Evolutionary conservation across 37 sponge, comb jelly and placozoan species (phyloP).

Genomic region (Haliclona indistincta): DNA sequence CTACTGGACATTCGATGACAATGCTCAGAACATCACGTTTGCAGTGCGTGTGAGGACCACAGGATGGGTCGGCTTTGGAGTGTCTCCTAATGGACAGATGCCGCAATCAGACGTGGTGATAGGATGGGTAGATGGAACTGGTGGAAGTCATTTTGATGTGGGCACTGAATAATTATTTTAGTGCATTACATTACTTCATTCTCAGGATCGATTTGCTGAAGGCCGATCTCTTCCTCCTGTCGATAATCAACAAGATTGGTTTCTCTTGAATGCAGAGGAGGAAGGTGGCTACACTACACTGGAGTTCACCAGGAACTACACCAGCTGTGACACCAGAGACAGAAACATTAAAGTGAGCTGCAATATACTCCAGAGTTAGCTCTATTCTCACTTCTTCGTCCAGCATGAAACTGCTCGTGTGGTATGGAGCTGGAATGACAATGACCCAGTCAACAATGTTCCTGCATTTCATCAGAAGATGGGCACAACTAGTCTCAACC

Average conservation of each 20-base stretch:
- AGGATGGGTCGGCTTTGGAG: slow-evolving; percentile 45
- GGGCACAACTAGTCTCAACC: slow-evolving; percentile 30
- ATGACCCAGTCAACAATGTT: background rate
- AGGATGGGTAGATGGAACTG: slow-evolving; percentile 36
- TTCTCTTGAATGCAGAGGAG: slow-evolving; percentile 36
- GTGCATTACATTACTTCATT: background rate
- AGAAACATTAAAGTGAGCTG: slow-evolving; percentile 5
- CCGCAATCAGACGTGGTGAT: slow-evolving; percentile 43
- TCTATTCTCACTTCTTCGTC: background rate
- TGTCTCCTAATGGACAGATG: slow-evolving; percentile 45
- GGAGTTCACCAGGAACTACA: slow-evolving; percentile 51
- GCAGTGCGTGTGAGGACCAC: slow-evolving; percentile 37
- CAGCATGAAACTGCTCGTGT: slow-evolving; percentile 38
- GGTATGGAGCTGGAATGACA: slow-evolving; percentile 29
- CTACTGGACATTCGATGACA: slow-evolving; percentile 29
- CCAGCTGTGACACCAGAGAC: slow-evolving; percentile 46
- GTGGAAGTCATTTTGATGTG: slow-evolving; percentile 1
- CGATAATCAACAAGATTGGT: slow-evolving; percentile 50
- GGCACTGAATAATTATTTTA: background rate
- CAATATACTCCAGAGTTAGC: background rate
- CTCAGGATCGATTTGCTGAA: slow-evolving; percentile 57
- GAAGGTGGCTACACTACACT: slow-evolving; percentile 63
- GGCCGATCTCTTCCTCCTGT: slow-evolving; percentile 21
- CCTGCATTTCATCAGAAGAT: background rate
- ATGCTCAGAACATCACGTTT: slow-evolving; percentile 13